phyloP scores from a whole-genome alignment of 1,140 invertebrate species.

The Drosophila nannoptera region DNA sequence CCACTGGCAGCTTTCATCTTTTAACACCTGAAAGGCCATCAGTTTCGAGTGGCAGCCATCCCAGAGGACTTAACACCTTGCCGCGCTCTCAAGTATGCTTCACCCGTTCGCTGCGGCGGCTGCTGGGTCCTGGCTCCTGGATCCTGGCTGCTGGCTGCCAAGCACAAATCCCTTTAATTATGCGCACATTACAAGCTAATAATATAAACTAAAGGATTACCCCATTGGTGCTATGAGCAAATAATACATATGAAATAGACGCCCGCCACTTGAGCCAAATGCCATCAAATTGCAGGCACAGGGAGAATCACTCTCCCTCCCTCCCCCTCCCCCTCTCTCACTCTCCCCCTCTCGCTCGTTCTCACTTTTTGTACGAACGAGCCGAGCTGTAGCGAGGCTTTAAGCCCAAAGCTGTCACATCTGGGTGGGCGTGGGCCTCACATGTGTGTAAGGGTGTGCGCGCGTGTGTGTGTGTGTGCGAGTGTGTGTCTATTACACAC shows the following conservation, averaged over 20 bases:
- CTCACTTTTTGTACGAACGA: not conserved
- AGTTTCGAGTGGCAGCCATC: constrained; percentile 27
- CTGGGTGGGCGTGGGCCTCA: not conserved
- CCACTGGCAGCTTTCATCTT: constrained; percentile 12
- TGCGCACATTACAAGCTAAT: constrained; percentile 71
- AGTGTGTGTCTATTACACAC: not conserved
- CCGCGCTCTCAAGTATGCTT: constrained; percentile 10
- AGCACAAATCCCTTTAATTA: constrained; percentile 65
- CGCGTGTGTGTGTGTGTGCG: constrained; percentile 16
- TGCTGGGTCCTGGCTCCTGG: not conserved
- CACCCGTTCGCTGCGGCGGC: not conserved
- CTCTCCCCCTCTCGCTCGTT: not conserved
- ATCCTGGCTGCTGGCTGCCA: not conserved
- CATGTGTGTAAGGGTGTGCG: constrained; percentile 14
- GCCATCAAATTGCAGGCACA: constrained; percentile 66
- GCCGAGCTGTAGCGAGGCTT: constrained; percentile 43
- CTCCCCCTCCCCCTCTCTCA: not conserved
- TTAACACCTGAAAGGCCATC: constrained; percentile 20
- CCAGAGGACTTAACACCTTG: constrained; percentile 38
- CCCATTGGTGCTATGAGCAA: constrained; percentile 45
- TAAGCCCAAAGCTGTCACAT: constrained; percentile 51
- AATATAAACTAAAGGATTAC: constrained; percentile 74
- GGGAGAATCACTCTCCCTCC: constrained; percentile 3
- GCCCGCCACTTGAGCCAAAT: constrained; percentile 56
- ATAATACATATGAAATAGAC: constrained; percentile 53